Percentiles rank a stretch among this genome's conserved stretches.
These are phyloP conservation scores for Agrypnia vestita DNA, from an alignment of 1,140 invertebrate genomes.

Conservation along the genomic window DNA sequence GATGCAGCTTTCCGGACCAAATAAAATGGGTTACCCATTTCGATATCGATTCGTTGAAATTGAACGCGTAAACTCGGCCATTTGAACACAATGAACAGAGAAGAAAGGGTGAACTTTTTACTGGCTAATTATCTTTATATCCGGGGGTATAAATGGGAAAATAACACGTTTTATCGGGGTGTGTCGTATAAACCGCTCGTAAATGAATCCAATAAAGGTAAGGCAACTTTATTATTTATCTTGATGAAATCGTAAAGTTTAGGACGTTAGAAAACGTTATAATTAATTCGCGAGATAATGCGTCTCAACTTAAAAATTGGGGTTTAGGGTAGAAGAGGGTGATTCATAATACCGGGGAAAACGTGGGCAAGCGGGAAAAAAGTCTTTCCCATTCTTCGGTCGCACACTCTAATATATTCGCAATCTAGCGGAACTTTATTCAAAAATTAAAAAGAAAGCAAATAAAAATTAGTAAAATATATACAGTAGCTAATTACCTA, in stretches of 20 bases:
- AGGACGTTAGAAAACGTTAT: background rate
- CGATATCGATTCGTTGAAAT: conserved; percentile 2
- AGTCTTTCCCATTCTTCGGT: too few relatives aligned
- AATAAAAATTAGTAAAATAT: too few relatives aligned
- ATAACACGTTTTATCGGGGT: conserved; percentile 33
- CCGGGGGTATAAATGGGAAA: background rate
- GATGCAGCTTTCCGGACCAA: too few relatives aligned
- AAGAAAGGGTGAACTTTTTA: conserved; percentile 6
- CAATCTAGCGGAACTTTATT: too few relatives aligned
- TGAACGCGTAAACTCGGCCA: background rate
- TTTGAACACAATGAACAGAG: background rate
- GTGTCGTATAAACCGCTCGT: conserved; percentile 15
- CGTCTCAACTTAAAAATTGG: too few relatives aligned
- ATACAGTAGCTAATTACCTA: too few relatives aligned
- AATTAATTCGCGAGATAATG: too few relatives aligned
- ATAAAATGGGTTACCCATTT: background rate
- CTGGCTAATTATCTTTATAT: conserved; percentile 36
- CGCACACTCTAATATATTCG: too few relatives aligned
- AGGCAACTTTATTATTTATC: conserved; percentile 11
- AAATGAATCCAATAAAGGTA: conserved; percentile 34
- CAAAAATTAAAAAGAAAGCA: too few relatives aligned
- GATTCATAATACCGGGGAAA: too few relatives aligned
- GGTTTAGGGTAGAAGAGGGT: too few relatives aligned
- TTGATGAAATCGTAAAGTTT: conserved; percentile 28
- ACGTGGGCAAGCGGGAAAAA: too few relatives aligned